A percentile compares a stretch with the other conserved stretches of the same genome.
Conservation (phyloP, 2,888 invertebrate genomes). For the Oconnorella tubifera region DNA sequence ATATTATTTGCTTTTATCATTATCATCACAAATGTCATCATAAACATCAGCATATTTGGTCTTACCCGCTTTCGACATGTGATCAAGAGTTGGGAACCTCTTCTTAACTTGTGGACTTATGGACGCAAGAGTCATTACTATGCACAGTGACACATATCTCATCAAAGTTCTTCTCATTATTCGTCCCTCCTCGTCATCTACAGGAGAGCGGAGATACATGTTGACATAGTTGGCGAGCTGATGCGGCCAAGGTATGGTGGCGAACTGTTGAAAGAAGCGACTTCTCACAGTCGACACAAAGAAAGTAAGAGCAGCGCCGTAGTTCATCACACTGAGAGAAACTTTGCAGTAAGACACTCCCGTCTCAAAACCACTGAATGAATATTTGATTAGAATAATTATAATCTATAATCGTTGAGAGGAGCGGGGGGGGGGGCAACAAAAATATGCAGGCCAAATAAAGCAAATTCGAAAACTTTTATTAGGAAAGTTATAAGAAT, state of each 20-base stretch:
- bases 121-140: slow-evolving; percentile 63
- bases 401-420: too few species aligned
- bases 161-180: slow-evolving; percentile 64
- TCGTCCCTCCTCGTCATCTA: slow-evolving; percentile 59
- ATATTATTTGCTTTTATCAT: too few species aligned
- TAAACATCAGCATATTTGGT: too few species aligned
- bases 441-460: too few species aligned
- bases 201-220: slow-evolving; percentile 60
- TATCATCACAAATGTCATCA: too few species aligned
- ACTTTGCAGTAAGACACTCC: slow-evolving; percentile 79
- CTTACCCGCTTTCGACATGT: slow-evolving; percentile 46
- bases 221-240: slow-evolving; percentile 64
- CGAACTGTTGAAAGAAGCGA: slow-evolving; percentile 85
- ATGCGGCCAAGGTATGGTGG: slow-evolving; percentile 73
- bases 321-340: slow-evolving; percentile 80
- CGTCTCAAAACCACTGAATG: slow-evolving; percentile 68
- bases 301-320: slow-evolving; percentile 90
- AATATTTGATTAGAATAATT: too few species aligned
- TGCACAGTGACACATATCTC: slow-evolving; percentile 60
- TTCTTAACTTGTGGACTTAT: slow-evolving; percentile 65
- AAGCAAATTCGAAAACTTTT: too few species aligned
- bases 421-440: too few species aligned
- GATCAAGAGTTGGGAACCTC: slow-evolving; percentile 58
- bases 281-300: slow-evolving; percentile 89
- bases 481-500: too few species aligned